Evolutionary conservation across 2,797 vertebrate genomes (phyloP).

Genomic region (Urocyon cinereoargenteus): DNA sequence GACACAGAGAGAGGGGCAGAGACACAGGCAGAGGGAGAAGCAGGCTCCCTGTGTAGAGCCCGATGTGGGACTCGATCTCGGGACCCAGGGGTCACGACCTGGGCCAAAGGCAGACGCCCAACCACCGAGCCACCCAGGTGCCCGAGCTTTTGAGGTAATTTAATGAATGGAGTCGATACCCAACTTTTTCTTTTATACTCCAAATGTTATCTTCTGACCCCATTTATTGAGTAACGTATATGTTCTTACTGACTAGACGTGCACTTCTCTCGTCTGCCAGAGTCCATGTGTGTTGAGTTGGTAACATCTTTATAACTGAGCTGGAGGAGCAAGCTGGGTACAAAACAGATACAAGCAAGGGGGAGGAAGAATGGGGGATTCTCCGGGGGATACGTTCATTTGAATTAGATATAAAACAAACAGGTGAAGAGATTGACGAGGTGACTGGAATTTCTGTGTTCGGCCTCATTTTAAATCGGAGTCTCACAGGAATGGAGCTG

Average conservation of each 20-base stretch:
- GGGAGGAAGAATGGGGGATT: neutral
- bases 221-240: neutral
- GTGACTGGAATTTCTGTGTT: neutral
- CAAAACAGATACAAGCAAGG: neutral
- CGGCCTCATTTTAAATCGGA: neutral
- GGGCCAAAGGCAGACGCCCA: no score
- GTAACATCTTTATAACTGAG: neutral
- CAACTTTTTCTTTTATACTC: neutral
- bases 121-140: no score
- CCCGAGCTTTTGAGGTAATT: neutral
- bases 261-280: neutral
- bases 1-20: no score
- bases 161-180: neutral
- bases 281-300: neutral
- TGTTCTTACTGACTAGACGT: neutral
- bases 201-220: conserved; percentile 21
- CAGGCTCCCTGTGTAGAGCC: no score
- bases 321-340: neutral
- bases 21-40: no score
- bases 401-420: neutral
- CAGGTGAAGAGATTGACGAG: neutral
- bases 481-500: neutral
- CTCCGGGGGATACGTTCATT: neutral
- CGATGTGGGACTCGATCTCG: no score
- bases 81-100: no score